These are phyloP conservation scores for Sebastes miniatus DNA, from an alignment of 2,797 vertebrate genomes.

Conservation along the genomic window DNA sequence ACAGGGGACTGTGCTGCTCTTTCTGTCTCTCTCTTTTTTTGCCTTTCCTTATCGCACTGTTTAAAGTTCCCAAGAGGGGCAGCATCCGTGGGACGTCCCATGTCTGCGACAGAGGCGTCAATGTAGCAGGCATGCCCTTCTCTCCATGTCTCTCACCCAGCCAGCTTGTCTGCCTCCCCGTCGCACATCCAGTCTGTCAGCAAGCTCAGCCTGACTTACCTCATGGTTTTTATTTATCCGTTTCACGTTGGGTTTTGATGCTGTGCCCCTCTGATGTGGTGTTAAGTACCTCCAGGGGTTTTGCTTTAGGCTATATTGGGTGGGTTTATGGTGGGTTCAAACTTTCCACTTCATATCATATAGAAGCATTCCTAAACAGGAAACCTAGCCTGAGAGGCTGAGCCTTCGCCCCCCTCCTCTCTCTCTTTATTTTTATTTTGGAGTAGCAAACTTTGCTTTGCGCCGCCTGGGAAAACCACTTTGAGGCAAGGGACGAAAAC, in stretches of 20 bases:
- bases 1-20: constrained; percentile 38
- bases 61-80: constrained; percentile 50
- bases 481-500: constrained; percentile 19
- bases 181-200: constrained; percentile 48
- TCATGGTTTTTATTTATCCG: constrained; percentile 65
- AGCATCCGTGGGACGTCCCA: constrained; percentile 39
- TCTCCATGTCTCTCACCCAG: constrained; percentile 37
- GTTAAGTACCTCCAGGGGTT: constrained; percentile 56
- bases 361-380: constrained; percentile 58
- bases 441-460: constrained; percentile 33
- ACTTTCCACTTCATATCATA: constrained; percentile 57
- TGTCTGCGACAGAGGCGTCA: constrained; percentile 40
- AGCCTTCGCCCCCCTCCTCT: constrained; percentile 3
- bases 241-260: constrained; percentile 55
- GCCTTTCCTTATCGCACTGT: constrained; percentile 18
- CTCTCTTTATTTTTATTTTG: constrained; percentile 54
- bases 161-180: constrained; percentile 37
- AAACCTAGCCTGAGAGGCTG: constrained; percentile 53
- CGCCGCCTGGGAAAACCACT: constrained; percentile 54
- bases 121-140: constrained; percentile 22
- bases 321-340: constrained; percentile 50
- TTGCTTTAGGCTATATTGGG: constrained; percentile 59
- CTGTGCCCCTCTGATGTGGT: constrained; percentile 60
- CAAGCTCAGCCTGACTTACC: constrained; percentile 39
- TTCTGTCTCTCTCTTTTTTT: constrained; percentile 18